These are phyloP conservation scores for Grus americana DNA, from an alignment of 2,113 vertebrate genomes.

Conservation along the genomic window DNA sequence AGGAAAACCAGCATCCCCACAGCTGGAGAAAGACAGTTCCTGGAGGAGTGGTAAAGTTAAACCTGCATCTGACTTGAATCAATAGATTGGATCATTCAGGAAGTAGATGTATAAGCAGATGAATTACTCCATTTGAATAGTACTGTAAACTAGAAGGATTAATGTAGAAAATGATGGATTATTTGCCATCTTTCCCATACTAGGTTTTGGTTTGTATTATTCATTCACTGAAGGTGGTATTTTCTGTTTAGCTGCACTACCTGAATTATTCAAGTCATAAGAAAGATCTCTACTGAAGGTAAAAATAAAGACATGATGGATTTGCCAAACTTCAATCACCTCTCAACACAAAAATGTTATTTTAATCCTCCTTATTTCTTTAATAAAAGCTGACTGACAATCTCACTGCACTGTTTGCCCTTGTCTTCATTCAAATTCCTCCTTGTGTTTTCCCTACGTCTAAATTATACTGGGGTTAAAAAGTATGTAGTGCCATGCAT, in stretches of 20 bases:
- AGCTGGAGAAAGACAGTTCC: not conserved
- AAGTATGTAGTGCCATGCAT: not conserved
- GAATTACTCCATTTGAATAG: constrained; percentile 20
- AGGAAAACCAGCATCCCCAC: not conserved
- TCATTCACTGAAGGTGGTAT: not conserved
- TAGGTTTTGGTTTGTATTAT: not conserved
- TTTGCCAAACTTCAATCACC: constrained; percentile 34
- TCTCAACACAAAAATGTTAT: not conserved
- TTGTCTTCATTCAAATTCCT: not conserved
- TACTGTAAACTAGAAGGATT: constrained; percentile 27
- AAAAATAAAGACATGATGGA: constrained; percentile 32
- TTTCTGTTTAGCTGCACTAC: constrained; percentile 22
- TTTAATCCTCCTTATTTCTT: constrained; percentile 12
- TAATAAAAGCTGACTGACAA: not conserved
- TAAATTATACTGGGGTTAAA: not conserved
- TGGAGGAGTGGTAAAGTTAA: not conserved
- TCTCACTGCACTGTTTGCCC: not conserved
- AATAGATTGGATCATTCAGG: not conserved
- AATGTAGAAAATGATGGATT: constrained; percentile 34
- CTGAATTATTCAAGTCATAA: constrained; percentile 41
- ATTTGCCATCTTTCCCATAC: not conserved
- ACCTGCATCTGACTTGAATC: not conserved
- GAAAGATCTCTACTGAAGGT: not conserved
- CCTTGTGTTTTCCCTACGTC: not conserved
- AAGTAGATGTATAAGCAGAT: not conserved